A percentile compares a stretch with the other conserved stretches of the same genome.
Evolutionary conservation across 2,888 invertebrate species (phyloP).

Genomic region (Saturnia pavonia): DNA sequence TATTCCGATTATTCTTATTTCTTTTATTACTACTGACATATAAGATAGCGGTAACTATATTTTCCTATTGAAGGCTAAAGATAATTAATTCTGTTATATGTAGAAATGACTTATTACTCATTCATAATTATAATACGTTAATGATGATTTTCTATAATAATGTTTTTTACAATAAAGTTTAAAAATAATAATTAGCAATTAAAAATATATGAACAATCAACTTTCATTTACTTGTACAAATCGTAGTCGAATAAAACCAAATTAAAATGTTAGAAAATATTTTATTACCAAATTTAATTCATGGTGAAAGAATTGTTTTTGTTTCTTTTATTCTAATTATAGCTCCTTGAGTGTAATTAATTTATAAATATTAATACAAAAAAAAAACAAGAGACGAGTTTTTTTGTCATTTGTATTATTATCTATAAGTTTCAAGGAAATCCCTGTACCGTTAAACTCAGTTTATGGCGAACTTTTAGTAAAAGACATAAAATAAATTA

Average conservation of each 20-base stretch:
- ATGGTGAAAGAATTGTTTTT: too few relatives aligned
- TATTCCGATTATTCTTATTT: conserved; percentile 20
- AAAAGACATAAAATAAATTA: conserved; percentile 54
- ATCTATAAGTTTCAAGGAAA: conserved; percentile 20
- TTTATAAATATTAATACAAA: neutral
- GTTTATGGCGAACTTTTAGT: conserved; percentile 41
- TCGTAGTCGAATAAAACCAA: too few relatives aligned
- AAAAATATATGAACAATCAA: too few relatives aligned
- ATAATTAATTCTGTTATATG: conserved; percentile 25
- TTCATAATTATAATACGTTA: neutral
- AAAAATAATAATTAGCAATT: too few relatives aligned
- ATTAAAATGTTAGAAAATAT: too few relatives aligned
- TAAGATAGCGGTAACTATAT: conserved; percentile 35
- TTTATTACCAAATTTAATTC: too few relatives aligned
- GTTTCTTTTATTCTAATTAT: too few relatives aligned
- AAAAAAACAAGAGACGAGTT: neutral
- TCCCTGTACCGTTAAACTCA: conserved; percentile 31
- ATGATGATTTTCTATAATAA: neutral
- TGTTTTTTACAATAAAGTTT: too few relatives aligned
- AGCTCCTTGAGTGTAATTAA: too few relatives aligned
- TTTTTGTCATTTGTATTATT: neutral
- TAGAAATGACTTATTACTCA: neutral
- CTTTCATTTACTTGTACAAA: too few relatives aligned
- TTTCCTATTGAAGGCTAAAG: conserved; percentile 50
- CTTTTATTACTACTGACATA: conserved; percentile 35